These are phyloP conservation scores for Latheticus oryzae DNA, from an alignment of 2,888 invertebrate genomes.

Conservation along the genomic window DNA sequence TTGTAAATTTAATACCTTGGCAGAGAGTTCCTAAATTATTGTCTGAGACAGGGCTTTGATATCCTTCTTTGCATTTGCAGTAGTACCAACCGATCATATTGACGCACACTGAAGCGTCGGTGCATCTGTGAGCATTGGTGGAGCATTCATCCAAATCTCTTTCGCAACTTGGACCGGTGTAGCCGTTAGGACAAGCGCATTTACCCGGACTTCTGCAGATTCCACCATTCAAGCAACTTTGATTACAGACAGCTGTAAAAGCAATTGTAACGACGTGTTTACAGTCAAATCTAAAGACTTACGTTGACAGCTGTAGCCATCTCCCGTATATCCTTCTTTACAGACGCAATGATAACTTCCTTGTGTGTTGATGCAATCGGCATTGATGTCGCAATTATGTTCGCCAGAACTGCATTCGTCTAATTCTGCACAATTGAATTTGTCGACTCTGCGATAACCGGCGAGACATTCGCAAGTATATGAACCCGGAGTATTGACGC, in stretches of 20 bases:
- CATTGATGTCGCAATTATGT: constrained; percentile 81
- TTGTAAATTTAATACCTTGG: constrained; percentile 66
- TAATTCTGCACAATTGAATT: constrained; percentile 83
- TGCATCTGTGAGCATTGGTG: constrained; percentile 77
- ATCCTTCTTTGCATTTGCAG: constrained; percentile 86
- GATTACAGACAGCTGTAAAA: constrained; percentile 80
- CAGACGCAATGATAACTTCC: constrained; percentile 85
- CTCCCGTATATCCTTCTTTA: constrained; percentile 78
- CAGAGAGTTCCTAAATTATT: constrained; percentile 72
- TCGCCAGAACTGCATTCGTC: constrained; percentile 81
- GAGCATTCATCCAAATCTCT: constrained; percentile 89
- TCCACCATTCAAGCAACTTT: constrained; percentile 87
- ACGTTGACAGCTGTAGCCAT: constrained; percentile 86
- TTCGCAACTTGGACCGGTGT: constrained; percentile 85
- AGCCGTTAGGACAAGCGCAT: constrained; percentile 85
- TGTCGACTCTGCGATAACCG: constrained; percentile 81
- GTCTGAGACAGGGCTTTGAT: constrained; percentile 71
- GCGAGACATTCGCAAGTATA: constrained; percentile 87
- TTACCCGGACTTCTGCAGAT: constrained; percentile 80
- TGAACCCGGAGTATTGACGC: constrained; percentile 84
- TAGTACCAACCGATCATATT: constrained; percentile 93
- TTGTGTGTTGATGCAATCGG: constrained; percentile 83
- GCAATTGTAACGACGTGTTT: constrained; percentile 72
- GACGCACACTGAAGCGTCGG: constrained; percentile 81
- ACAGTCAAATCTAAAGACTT: constrained; percentile 63